phyloP scores from a whole-genome alignment of 2,888 invertebrate species.

The Megaustenia siamemsis region DNA sequence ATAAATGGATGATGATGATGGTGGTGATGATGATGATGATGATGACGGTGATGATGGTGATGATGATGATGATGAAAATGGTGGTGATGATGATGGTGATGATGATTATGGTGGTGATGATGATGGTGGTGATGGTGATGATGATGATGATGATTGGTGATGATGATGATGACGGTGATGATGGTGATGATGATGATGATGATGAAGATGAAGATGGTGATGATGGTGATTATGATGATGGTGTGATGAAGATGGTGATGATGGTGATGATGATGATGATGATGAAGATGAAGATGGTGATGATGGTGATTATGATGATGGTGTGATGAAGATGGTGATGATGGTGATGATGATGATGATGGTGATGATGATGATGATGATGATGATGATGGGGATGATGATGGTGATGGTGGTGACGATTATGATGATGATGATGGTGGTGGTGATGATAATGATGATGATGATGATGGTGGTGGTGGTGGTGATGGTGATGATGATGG shows the following conservation, averaged over 20 bases:
- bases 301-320: neutral
- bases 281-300: neutral
- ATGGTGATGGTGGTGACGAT: slow-evolving; percentile 18
- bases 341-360: neutral
- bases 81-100: neutral
- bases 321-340: too few species aligned
- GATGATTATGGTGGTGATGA: slow-evolving; percentile 31
- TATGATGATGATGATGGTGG: slow-evolving; percentile 29
- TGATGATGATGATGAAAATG: neutral
- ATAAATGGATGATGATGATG: too few species aligned
- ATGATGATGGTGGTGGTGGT: slow-evolving; percentile 20
- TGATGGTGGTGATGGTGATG: slow-evolving; percentile 27
- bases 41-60: neutral
- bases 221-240: neutral
- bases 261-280: neutral
- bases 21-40: too few species aligned
- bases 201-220: neutral
- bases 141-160: slow-evolving; percentile 39
- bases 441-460: slow-evolving; percentile 33
- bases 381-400: neutral
- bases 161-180: slow-evolving; percentile 29
- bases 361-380: neutral
- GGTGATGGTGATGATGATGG: neutral
- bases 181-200: slow-evolving; percentile 33
- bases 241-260: too few species aligned